Evolutionary conservation across 1,140 invertebrate species (phyloP).

Genomic region (Microplitis mediator): DNA sequence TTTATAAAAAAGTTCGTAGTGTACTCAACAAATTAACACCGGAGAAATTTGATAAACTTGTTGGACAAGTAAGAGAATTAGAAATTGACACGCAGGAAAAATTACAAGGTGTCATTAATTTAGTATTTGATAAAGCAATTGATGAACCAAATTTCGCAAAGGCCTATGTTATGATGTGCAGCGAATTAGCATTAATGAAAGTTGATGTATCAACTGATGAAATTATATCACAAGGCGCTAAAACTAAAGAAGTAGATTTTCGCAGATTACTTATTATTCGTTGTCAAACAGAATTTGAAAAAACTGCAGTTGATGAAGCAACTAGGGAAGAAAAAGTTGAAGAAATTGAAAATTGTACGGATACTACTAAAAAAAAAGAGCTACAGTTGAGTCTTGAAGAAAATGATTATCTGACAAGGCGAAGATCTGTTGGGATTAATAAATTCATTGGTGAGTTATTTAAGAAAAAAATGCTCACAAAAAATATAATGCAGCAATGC

Average conservation of each 20-base stretch:
- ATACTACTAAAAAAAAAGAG: not conserved
- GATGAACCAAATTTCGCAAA: not conserved
- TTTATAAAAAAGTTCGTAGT: not conserved
- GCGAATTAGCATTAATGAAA: not conserved
- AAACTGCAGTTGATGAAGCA: not conserved
- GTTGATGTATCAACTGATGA: not conserved
- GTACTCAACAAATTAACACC: not conserved
- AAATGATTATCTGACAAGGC: not conserved
- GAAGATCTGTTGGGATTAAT: not conserved
- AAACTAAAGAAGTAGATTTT: not conserved
- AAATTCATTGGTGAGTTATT: not conserved
- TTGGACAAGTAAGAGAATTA: not conserved
- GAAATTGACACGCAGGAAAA: not conserved
- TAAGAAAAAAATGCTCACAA: not conserved
- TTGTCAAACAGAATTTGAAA: not conserved
- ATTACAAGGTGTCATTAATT: not conserved
- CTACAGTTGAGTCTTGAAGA: not conserved
- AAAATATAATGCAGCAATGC: not conserved
- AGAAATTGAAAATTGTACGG: not conserved
- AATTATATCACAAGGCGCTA: too few relatives aligned
- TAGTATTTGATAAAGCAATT: not conserved
- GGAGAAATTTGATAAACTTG: not conserved
- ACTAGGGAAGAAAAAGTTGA: not conserved
- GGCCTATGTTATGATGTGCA: not conserved
- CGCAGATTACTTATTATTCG: not conserved